phyloP scores from a whole-genome alignment of 2,888 invertebrate species.

The Melitaea athalia region DNA sequence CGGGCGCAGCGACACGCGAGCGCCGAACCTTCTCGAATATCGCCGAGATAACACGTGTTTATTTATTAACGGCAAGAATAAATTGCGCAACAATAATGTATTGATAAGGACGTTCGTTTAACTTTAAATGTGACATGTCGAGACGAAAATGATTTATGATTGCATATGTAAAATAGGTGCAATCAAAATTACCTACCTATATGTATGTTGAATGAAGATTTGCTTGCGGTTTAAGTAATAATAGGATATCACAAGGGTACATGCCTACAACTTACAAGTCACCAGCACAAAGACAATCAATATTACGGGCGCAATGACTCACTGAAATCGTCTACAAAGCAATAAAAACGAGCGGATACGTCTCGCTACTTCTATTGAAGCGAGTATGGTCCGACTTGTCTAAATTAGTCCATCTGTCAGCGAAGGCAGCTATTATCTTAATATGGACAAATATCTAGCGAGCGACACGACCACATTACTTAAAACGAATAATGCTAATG shows the following conservation, averaged over 20 bases:
- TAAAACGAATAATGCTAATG: conserved; percentile 11
- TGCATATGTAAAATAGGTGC: conserved; percentile 3
- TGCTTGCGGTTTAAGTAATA: conserved; percentile 1
- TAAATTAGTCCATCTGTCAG: conserved; percentile 56
- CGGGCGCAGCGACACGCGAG: conserved; percentile 61
- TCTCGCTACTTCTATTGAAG: conserved; percentile 49
- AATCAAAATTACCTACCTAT: neutral
- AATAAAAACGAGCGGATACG: conserved; percentile 52
- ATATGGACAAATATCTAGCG: conserved; percentile 38
- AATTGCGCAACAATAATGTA: conserved; percentile 63
- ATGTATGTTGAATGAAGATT: neutral
- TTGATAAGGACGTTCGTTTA: conserved; percentile 43
- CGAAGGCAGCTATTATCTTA: conserved; percentile 50
- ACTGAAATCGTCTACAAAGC: conserved; percentile 31
- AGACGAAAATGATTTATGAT: conserved; percentile 39
- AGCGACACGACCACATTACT: conserved; percentile 1
- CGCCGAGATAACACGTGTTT: conserved; percentile 67
- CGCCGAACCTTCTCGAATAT: conserved; percentile 71
- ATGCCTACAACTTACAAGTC: conserved; percentile 7
- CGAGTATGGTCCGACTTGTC: conserved; percentile 51
- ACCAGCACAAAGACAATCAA: conserved; percentile 27
- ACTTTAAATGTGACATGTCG: conserved; percentile 25
- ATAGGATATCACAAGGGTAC: conserved; percentile 17
- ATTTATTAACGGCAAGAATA: conserved; percentile 58
- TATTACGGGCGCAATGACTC: conserved; percentile 34